phyloP scores from a whole-genome alignment of 1,140 invertebrate genomes.

The Sminthurinus signatus region DNA sequence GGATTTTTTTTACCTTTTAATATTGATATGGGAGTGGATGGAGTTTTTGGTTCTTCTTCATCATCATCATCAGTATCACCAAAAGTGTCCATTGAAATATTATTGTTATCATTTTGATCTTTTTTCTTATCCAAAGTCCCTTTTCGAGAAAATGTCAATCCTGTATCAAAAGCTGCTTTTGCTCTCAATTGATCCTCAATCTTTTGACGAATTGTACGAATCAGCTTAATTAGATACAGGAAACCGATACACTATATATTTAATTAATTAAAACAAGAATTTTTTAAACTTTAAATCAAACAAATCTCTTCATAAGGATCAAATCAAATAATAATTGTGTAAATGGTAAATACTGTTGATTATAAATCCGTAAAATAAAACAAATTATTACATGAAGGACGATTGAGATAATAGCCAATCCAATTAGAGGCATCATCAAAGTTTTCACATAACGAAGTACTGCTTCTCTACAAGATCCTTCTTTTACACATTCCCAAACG shows the following conservation, averaged over 20 bases:
- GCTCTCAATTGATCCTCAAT: too few relatives aligned
- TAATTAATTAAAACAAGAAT: not conserved
- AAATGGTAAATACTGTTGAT: not conserved
- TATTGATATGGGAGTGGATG: slow-evolving; percentile 3
- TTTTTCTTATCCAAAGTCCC: not conserved
- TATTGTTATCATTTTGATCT: not conserved
- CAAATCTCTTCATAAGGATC: not conserved
- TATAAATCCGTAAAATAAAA: not conserved
- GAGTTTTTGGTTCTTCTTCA: not conserved
- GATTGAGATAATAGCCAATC: not conserved
- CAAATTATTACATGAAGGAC: slow-evolving; percentile 19
- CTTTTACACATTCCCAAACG: slow-evolving; percentile 1
- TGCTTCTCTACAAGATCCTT: not conserved
- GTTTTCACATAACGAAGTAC: slow-evolving; percentile 1
- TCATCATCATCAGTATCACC: not conserved
- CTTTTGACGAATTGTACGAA: not conserved
- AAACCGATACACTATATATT: not conserved
- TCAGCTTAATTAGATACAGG: not conserved
- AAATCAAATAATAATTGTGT: not conserved
- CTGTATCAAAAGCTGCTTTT: not conserved
- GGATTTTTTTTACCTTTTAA: not conserved
- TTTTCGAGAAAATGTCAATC: not conserved
- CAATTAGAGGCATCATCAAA: slow-evolving; percentile 19
- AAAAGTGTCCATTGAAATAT: not conserved
- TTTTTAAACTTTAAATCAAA: not conserved